These are phyloP conservation scores for Tetanocera ferruginea DNA, from an alignment of 2,888 invertebrate species.

Conservation along the genomic window DNA sequence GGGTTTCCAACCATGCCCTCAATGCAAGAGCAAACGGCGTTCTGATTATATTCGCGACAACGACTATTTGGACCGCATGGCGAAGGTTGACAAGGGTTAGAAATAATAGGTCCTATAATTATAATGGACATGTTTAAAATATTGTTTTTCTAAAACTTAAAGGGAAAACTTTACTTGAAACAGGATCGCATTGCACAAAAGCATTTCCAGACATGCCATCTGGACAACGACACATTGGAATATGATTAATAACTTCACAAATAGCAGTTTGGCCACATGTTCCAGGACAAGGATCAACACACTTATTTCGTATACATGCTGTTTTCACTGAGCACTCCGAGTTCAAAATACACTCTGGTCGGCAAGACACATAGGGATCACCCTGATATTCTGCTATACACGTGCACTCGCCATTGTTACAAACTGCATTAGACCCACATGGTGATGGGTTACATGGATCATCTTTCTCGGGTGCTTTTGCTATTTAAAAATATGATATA, in stretches of 20 bases:
- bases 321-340: slow-evolving; percentile 79
- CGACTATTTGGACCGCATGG: slow-evolving; percentile 85
- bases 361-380: slow-evolving; percentile 81
- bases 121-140: slow-evolving; percentile 43
- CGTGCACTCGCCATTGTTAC: slow-evolving; percentile 77
- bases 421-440: slow-evolving; percentile 80
- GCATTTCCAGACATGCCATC: slow-evolving; percentile 82
- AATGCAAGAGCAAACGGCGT: slow-evolving; percentile 83
- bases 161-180: slow-evolving; percentile 48
- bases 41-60: slow-evolving; percentile 71
- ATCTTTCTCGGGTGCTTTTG: slow-evolving; percentile 57
- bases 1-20: slow-evolving; percentile 81
- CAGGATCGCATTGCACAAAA: slow-evolving; percentile 73
- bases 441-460: slow-evolving; percentile 76
- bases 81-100: slow-evolving; percentile 78
- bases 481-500: slow-evolving; percentile 39
- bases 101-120: slow-evolving; percentile 61
- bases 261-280: slow-evolving; percentile 83
- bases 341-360: slow-evolving; percentile 85
- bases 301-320: slow-evolving; percentile 81
- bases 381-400: slow-evolving; percentile 80
- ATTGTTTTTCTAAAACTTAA: neutral
- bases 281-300: slow-evolving; percentile 82
- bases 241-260: slow-evolving; percentile 83
- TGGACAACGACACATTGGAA: slow-evolving; percentile 82